These are phyloP conservation scores for Mus musculus DNA, from an alignment of 2,113 vertebrate species.

Conservation along the genomic window GRCm39 chr6:147854001-147854500, in stretches of 20 bases:
- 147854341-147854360: fast-evolving
- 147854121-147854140: not conserved
- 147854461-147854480: not conserved
- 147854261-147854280: not conserved
- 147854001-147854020: not conserved
- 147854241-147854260: not conserved
- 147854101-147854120: not conserved
- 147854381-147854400: too few species aligned
- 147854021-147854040: not conserved
- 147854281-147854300: not conserved
- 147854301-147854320: not conserved
- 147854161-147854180: not conserved
- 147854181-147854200: not conserved
- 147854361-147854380: not conserved
- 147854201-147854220: not conserved
- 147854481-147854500: not conserved
- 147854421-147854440: not conserved
- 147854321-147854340: not conserved
- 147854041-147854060: not conserved
- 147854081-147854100: not conserved
- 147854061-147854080: not conserved
- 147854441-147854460: not conserved
- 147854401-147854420: not conserved
- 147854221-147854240: too few species aligned
- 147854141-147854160: not conserved